These are phyloP conservation scores for Podarcis lilfordi DNA, from an alignment of 2,797 vertebrate species.

Conservation along the genomic window DNA sequence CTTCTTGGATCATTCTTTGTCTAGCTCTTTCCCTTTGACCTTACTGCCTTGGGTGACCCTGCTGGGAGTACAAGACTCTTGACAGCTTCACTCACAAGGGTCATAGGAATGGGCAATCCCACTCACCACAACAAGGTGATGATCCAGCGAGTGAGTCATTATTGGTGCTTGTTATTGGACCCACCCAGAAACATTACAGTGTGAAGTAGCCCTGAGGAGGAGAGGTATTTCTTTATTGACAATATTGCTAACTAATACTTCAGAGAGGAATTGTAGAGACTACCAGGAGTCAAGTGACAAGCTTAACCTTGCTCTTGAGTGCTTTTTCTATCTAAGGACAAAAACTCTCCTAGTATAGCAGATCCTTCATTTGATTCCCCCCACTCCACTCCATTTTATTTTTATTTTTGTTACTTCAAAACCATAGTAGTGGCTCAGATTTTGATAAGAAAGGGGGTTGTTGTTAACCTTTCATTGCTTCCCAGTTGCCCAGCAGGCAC, in stretches of 20 bases:
- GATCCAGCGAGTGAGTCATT: no score
- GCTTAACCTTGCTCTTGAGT: neutral
- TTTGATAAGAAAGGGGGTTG: neutral
- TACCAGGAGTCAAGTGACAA: neutral
- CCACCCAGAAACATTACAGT: neutral
- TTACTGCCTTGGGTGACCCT: no score
- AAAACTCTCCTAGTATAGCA: no score
- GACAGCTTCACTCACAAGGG: no score
- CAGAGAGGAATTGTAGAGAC: neutral
- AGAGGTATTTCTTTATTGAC: neutral
- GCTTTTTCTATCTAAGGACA: no score
- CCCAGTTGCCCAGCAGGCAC: neutral
- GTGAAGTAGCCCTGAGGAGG: neutral
- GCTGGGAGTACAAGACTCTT: no score
- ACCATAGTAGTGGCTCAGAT: neutral
- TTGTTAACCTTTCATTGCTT: neutral
- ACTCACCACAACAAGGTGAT: no score
- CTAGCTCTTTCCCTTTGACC: no score
- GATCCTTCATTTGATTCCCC: neutral
- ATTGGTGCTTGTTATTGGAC: no score
- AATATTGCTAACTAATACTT: neutral
- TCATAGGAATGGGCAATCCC: no score
- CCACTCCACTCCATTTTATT: neutral
- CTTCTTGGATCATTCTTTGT: no score
- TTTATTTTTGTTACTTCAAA: neutral